Percentiles rank a stretch among this genome's conserved stretches.
These are phyloP conservation scores for Phytoseiulus persimilis DNA, from an alignment of 2,888 invertebrate species.

Conservation along the genomic window DNA sequence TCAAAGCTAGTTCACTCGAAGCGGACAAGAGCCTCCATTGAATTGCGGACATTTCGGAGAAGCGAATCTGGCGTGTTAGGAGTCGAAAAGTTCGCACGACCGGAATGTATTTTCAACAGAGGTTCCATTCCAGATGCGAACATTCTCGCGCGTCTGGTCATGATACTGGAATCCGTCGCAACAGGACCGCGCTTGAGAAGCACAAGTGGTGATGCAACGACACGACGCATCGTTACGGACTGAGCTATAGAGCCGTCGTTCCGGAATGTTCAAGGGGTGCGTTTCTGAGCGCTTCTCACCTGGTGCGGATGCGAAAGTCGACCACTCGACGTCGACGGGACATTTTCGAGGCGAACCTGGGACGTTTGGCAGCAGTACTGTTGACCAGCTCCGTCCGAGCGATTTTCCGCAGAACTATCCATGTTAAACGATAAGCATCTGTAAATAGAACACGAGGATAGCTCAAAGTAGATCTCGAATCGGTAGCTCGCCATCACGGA, in stretches of 20 bases:
- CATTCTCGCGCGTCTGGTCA: too few species aligned
- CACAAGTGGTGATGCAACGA: not conserved
- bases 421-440: not conserved
- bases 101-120: too few species aligned
- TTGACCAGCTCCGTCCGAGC: not conserved
- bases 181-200: not conserved
- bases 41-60: too few species aligned
- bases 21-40: too few species aligned
- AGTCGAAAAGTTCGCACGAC: too few species aligned
- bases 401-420: not conserved
- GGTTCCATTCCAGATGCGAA: too few species aligned
- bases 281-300: not conserved
- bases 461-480: not conserved
- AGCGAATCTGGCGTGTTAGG: too few species aligned
- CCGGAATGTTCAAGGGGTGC: not conserved
- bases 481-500: not conserved
- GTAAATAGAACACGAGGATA: not conserved
- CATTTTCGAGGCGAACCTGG: conserved; percentile 9
- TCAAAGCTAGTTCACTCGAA: too few species aligned
- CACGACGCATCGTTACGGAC: not conserved
- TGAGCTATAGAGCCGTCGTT: not conserved
- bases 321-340: not conserved
- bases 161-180: not conserved
- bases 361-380: conserved; percentile 38
- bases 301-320: not conserved